Percentiles rank a stretch among this genome's conserved stretches.
Conservation (phyloP, 92 coral and sea anemone species). For the Bergia sp. region DNA sequence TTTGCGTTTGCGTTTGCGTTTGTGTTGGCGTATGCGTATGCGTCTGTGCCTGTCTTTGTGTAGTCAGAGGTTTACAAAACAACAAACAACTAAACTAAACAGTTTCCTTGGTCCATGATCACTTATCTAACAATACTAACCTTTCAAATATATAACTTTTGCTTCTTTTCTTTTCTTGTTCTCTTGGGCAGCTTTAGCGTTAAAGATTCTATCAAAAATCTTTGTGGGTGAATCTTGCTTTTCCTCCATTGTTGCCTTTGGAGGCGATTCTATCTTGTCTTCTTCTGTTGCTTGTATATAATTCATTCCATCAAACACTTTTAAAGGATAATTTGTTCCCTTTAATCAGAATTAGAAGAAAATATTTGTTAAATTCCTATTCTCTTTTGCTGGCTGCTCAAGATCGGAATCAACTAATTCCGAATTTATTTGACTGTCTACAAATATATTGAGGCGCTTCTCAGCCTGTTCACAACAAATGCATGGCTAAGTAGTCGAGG, state of each 20-base stretch:
- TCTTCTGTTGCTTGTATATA: background rate
- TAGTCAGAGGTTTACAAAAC: background rate
- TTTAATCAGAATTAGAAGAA: background rate
- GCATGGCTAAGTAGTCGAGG: too few species aligned
- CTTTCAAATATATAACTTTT: background rate
- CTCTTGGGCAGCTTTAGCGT: background rate
- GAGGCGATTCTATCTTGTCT: background rate
- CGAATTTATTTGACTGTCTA: too few species aligned
- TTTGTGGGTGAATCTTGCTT: background rate
- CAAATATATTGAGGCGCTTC: too few species aligned
- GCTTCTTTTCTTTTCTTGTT: background rate
- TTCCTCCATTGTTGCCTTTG: background rate
- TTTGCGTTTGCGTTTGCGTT: too few species aligned
- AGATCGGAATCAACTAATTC: too few species aligned
- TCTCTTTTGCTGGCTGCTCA: background rate
- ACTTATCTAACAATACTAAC: background rate
- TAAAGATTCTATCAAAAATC: background rate
- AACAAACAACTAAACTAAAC: too few species aligned
- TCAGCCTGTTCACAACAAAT: too few species aligned
- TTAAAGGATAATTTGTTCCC: background rate
- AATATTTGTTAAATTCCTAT: background rate
- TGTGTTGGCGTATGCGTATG: background rate
- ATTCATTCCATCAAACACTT: slow-evolving; percentile 18
- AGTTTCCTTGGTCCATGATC: background rate
- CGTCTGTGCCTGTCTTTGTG: background rate